phyloP scores from a whole-genome alignment of 1,140 invertebrate genomes.

The Atta cephalotes region DNA sequence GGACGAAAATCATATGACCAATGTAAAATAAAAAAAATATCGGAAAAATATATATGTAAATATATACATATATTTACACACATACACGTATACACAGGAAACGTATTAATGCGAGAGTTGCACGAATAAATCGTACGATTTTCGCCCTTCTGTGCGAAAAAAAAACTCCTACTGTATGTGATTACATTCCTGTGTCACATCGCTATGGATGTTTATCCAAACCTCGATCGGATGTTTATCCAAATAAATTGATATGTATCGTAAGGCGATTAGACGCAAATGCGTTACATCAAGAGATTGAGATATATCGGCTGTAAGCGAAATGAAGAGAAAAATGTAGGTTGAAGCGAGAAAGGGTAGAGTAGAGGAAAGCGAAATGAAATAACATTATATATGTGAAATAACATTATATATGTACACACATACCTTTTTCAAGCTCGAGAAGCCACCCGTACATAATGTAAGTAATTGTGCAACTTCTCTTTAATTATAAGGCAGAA shows the following conservation, averaged over 20 bases:
- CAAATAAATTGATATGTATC: conserved; percentile 28
- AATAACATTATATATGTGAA: conserved; percentile 14
- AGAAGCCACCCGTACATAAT: conserved; percentile 49
- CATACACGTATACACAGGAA: background rate
- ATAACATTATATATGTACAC: conserved; percentile 9
- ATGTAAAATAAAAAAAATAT: conserved; percentile 68
- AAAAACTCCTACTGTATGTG: conserved; percentile 3
- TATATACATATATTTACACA: conserved; percentile 58
- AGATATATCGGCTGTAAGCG: background rate
- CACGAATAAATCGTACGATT: background rate
- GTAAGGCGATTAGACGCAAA: conserved; percentile 47
- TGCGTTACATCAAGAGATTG: conserved; percentile 39
- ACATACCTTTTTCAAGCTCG: conserved; percentile 60
- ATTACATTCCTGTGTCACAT: conserved; percentile 67
- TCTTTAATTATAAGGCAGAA: conserved; percentile 68
- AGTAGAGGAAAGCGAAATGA: background rate
- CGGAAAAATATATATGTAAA: conserved; percentile 63
- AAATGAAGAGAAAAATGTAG: background rate
- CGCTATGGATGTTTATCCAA: conserved; percentile 1
- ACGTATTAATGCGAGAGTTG: background rate
- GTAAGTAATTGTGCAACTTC: conserved; percentile 70
- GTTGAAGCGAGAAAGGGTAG: background rate
- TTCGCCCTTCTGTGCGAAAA: conserved; percentile 9
- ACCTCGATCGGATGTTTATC: background rate
- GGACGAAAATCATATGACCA: conserved; percentile 59